Conservation (phyloP, 2,888 invertebrate genomes). For the Liopterus haemorrhoidalis region DNA sequence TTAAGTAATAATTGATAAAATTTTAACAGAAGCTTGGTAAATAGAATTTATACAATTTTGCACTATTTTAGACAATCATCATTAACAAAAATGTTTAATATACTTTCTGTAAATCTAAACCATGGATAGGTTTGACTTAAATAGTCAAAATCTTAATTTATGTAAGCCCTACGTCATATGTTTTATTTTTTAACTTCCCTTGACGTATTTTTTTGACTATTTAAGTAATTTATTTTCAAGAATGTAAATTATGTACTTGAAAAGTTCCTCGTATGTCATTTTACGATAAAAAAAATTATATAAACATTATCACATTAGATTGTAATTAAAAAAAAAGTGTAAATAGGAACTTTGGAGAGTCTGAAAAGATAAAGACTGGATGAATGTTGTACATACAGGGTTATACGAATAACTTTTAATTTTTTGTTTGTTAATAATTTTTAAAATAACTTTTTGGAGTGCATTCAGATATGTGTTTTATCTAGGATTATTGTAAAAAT, state of each 20-base stretch:
- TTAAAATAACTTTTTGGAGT: slow-evolving; percentile 14
- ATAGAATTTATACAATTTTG: no score
- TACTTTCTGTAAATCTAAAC: no score
- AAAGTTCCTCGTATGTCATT: slow-evolving; percentile 23
- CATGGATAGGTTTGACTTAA: no score
- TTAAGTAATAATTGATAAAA: no score
- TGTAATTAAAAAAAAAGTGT: slow-evolving; percentile 16
- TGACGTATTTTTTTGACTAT: no score
- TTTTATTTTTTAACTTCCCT: no score
- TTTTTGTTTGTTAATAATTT: slow-evolving; percentile 20
- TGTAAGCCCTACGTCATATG: no score
- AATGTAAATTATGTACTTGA: slow-evolving; percentile 20
- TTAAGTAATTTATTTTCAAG: no score
- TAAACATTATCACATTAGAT: slow-evolving; percentile 22
- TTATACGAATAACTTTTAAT: slow-evolving; percentile 21
- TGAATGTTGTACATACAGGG: slow-evolving; percentile 20
- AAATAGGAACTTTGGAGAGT: slow-evolving; percentile 13
- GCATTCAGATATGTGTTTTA: slow-evolving; percentile 21
- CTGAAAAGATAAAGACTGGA: slow-evolving; percentile 11
- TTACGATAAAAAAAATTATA: slow-evolving; percentile 23
- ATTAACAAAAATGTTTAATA: no score
- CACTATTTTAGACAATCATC: no score
- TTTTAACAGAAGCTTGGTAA: no score
- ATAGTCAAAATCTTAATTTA: no score
- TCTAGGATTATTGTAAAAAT: slow-evolving; percentile 15